Conservation (phyloP, 2,888 invertebrate genomes). For the Drosophila histrio region DNA sequence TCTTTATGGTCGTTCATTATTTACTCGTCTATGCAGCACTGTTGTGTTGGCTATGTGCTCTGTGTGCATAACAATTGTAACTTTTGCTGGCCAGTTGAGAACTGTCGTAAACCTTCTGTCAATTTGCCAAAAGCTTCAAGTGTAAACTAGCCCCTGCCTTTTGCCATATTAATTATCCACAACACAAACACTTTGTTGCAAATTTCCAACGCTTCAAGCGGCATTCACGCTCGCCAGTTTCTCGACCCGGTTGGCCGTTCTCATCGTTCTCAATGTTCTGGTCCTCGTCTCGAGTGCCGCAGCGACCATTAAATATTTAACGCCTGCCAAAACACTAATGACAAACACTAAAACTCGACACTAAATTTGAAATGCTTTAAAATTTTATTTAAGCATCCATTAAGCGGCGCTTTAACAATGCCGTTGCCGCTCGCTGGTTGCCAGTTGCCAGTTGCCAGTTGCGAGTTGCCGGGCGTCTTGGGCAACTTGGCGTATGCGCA, state of each 20-base stretch:
- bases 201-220: constrained; percentile 29
- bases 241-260: not conserved
- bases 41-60: not conserved
- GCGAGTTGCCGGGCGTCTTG: constrained; percentile 7
- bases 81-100: constrained; percentile 30
- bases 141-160: constrained; percentile 1
- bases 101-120: constrained; percentile 43
- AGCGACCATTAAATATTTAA: constrained; percentile 71
- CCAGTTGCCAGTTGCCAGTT: constrained; percentile 3
- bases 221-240: constrained; percentile 4
- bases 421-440: constrained; percentile 7
- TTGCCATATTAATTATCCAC: constrained; percentile 70
- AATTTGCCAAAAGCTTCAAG: constrained; percentile 37
- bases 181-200: constrained; percentile 73
- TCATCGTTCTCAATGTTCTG: not conserved
- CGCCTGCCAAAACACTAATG: constrained; percentile 78
- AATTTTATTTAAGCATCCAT: constrained; percentile 77
- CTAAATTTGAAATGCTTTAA: constrained; percentile 75
- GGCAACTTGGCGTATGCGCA: constrained; percentile 55
- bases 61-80: constrained; percentile 18
- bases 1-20: not conserved
- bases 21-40: not conserved
- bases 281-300: constrained; percentile 25
- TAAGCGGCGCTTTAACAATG: constrained; percentile 64
- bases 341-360: constrained; percentile 76